Evolutionary conservation across 2,797 vertebrate species (phyloP).

Genomic region (Cirrhinus mrigala): DNA sequence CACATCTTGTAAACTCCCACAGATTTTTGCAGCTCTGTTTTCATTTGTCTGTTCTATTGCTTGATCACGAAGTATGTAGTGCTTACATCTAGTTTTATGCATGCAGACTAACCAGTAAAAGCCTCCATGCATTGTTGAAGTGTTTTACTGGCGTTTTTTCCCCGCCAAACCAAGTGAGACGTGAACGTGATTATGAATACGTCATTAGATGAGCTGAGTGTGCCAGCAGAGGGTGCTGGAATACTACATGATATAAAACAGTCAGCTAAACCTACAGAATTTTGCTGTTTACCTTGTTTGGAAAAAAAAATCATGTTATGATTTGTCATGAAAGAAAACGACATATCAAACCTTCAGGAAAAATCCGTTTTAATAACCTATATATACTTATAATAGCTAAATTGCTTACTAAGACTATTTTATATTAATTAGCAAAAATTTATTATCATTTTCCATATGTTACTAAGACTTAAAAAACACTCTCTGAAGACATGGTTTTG

Average conservation of each 20-base stretch:
- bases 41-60: constrained; percentile 64
- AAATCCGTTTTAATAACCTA: background rate
- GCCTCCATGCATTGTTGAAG: constrained; percentile 64
- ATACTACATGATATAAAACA: constrained; percentile 1
- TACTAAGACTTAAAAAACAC: background rate
- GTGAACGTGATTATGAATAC: background rate
- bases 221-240: constrained; percentile 51
- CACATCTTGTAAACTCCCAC: constrained; percentile 60
- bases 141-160: constrained; percentile 3
- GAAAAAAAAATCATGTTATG: background rate
- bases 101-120: constrained; percentile 72
- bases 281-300: background rate
- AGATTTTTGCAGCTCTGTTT: constrained; percentile 56
- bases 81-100: constrained; percentile 62
- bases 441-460: background rate
- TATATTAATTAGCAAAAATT: background rate
- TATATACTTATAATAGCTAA: background rate
- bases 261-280: background rate
- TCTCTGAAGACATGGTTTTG: background rate
- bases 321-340: background rate
- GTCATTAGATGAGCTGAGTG: background rate
- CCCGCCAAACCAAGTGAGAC: background rate
- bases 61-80: constrained; percentile 61
- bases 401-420: background rate
- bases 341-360: background rate